A percentile compares a stretch with the other conserved stretches of the same genome.
Conservation (phyloP, 1,140 invertebrate genomes). For the Potamilus streckersoni region DNA sequence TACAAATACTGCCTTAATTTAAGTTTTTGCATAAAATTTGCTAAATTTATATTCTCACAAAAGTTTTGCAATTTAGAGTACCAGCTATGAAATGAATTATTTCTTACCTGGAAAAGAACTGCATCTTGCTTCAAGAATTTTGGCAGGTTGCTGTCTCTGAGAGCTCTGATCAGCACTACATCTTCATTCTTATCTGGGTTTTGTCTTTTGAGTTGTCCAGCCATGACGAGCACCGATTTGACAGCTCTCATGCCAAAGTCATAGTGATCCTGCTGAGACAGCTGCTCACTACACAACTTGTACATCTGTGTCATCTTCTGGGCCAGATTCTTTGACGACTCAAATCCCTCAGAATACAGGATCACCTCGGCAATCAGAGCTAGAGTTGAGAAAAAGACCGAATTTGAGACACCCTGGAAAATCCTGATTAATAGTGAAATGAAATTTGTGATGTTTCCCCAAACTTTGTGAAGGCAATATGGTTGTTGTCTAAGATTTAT, state of each 20-base stretch:
- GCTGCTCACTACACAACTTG: constrained; percentile 89
- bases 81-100: too few relatives aligned
- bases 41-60: too few relatives aligned
- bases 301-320: constrained; percentile 94
- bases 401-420: too few relatives aligned
- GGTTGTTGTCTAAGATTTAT: too few relatives aligned
- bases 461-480: too few relatives aligned
- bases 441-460: too few relatives aligned
- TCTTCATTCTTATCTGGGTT: constrained; percentile 69
- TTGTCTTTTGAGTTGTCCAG: constrained; percentile 67
- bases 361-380: constrained; percentile 92
- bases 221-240: constrained; percentile 70
- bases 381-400: constrained; percentile 52
- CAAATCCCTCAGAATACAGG: constrained; percentile 91
- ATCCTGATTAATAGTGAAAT: too few relatives aligned
- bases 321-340: constrained; percentile 85
- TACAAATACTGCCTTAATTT: too few relatives aligned
- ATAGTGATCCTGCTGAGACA: constrained; percentile 93
- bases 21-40: too few relatives aligned
- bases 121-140: constrained; percentile 69
- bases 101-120: constrained; percentile 64
- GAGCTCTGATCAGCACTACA: constrained; percentile 66
- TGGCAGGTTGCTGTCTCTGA: constrained; percentile 69
- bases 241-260: constrained; percentile 90
- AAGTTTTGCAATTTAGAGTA: too few relatives aligned